phyloP scores from a whole-genome alignment of 2,113 vertebrate genomes.

The Anas platyrhynchos region DNA sequence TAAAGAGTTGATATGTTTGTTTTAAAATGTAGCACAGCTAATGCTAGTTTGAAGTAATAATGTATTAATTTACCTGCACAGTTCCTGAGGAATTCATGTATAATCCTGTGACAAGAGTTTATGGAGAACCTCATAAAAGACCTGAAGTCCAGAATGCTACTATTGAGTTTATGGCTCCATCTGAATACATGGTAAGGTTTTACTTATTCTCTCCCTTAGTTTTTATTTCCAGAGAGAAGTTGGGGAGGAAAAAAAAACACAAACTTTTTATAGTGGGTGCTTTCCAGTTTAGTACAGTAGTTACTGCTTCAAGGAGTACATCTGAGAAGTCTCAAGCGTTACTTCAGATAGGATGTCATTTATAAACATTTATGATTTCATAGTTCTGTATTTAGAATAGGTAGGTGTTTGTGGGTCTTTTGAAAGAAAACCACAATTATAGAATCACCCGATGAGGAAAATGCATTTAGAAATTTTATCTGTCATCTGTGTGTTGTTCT shows the following conservation, averaged over 20 bases:
- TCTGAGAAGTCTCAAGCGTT: not conserved
- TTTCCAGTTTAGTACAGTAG: not conserved
- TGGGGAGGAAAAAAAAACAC: not conserved
- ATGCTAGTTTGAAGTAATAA: not conserved
- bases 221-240: not conserved
- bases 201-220: not conserved
- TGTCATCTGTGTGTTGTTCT: not conserved
- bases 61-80: constrained; percentile 38
- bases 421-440: not conserved
- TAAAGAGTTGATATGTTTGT: not conserved
- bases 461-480: not conserved
- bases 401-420: not conserved
- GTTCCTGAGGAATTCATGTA: constrained; percentile 99
- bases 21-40: not conserved
- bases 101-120: constrained; percentile 94
- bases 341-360: not conserved
- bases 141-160: constrained; percentile 96
- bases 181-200: constrained; percentile 93
- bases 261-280: not conserved
- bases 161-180: constrained; percentile 97
- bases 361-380: not conserved
- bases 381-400: not conserved
- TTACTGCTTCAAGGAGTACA: not conserved
- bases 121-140: constrained; percentile 94
- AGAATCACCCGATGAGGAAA: not conserved